These are phyloP conservation scores for Forpus xanthops DNA, from an alignment of 2,797 vertebrate species.

Conservation along the genomic window DNA sequence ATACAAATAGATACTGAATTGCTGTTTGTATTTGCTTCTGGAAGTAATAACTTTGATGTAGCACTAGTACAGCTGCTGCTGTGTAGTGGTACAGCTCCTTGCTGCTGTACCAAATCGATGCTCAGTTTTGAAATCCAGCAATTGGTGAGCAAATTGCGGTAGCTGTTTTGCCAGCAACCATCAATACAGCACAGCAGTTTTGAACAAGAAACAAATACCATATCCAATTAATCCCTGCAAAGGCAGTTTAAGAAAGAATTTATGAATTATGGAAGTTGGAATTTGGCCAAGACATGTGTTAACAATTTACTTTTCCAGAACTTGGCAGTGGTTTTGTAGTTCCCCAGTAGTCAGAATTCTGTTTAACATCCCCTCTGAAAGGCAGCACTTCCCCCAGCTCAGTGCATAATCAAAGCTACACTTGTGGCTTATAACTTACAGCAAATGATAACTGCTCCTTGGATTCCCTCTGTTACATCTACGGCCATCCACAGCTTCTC, in stretches of 20 bases:
- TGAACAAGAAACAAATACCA: neutral
- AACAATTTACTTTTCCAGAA: neutral
- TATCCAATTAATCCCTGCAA: neutral
- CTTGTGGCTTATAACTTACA: neutral
- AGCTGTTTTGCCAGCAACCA: neutral
- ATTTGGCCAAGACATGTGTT: neutral
- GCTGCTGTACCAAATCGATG: neutral
- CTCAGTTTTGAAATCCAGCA: neutral
- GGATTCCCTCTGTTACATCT: neutral
- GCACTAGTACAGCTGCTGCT: neutral
- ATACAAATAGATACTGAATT: neutral
- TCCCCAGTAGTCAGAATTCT: neutral
- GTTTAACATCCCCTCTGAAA: neutral
- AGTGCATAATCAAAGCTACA: rapidly evolving
- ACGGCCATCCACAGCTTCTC: neutral
- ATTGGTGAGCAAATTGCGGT: neutral
- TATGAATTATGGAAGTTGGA: neutral
- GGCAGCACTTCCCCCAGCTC: neutral
- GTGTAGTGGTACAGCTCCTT: neutral
- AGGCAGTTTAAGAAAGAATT: neutral
- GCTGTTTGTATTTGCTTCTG: neutral
- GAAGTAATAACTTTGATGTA: neutral
- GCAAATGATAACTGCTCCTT: neutral
- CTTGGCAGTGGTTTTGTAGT: neutral
- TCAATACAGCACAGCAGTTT: neutral